Percentiles rank a stretch among this genome's conserved stretches.
These are phyloP conservation scores for Cerceris rybyensis DNA, from an alignment of 2,888 invertebrate species.

Conservation along the genomic window DNA sequence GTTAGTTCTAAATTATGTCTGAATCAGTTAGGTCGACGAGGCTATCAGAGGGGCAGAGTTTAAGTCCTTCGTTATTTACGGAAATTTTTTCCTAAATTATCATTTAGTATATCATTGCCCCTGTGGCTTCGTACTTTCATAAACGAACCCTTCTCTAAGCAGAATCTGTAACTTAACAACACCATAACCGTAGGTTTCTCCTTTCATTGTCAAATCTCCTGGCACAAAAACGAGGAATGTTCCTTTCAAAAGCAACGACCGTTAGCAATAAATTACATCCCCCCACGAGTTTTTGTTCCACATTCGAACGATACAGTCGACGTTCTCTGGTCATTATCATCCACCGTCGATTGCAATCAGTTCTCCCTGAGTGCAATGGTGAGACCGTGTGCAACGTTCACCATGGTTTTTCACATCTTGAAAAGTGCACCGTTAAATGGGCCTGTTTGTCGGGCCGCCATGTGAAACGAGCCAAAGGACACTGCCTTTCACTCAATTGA, in stretches of 20 bases:
- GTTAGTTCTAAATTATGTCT: no score
- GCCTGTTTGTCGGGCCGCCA: not conserved
- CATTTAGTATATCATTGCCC: no score
- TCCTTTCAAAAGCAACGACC: conserved; percentile 9
- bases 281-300: not conserved
- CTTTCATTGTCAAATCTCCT: not conserved
- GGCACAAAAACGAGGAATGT: not conserved
- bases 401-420: conserved; percentile 5
- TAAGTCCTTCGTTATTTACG: no score
- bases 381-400: conserved; percentile 1
- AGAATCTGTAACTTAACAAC: no score
- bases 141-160: no score
- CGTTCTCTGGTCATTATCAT: conserved; percentile 10
- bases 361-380: not conserved
- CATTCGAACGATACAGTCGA: not conserved
- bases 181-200: not conserved
- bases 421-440: conserved; percentile 14
- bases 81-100: no score
- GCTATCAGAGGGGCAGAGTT: no score
- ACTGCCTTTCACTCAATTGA: conserved; percentile 43
- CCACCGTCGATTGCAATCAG: conserved; percentile 6
- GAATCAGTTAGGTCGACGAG: no score
- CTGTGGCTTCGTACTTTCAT: no score
- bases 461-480: conserved; percentile 21
- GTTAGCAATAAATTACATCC: not conserved